A percentile compares a stretch with the other conserved stretches of the same genome.
Evolutionary conservation across 2,113 vertebrate species (phyloP).

Genomic region (Gobius niger): DNA sequence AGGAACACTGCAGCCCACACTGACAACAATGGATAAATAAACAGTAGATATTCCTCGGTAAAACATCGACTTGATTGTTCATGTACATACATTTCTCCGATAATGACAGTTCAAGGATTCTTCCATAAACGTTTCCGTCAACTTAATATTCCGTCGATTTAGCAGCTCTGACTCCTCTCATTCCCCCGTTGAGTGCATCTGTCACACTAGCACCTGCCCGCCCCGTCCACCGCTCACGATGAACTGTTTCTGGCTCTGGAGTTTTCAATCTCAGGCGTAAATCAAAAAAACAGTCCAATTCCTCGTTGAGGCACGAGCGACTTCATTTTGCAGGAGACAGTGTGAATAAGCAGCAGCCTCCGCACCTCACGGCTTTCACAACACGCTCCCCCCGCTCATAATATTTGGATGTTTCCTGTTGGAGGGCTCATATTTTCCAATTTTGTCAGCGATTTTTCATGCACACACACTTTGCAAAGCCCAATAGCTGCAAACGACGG

Average conservation of each 20-base stretch:
- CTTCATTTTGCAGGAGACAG: slow-evolving; percentile 30
- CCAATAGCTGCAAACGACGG: background rate
- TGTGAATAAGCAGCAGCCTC: slow-evolving; percentile 13
- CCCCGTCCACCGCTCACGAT: background rate
- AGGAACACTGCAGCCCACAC: too few species aligned
- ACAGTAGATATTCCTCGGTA: too few species aligned
- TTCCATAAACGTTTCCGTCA: background rate
- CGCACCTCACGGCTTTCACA: slow-evolving; percentile 9
- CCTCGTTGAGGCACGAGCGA: slow-evolving; percentile 14
- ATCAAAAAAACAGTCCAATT: slow-evolving; percentile 27
- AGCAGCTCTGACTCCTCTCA: slow-evolving; percentile 25
- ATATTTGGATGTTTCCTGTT: background rate
- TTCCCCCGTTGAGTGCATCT: slow-evolving; percentile 25
- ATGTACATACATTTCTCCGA: too few species aligned
- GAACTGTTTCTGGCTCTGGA: slow-evolving; percentile 6
- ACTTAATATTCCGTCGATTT: background rate
- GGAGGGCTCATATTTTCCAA: background rate
- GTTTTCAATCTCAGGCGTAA: slow-evolving; percentile 14
- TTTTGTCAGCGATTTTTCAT: background rate
- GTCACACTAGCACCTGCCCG: slow-evolving; percentile 25
- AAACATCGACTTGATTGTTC: too few species aligned
- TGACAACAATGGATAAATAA: too few species aligned
- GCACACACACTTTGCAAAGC: background rate
- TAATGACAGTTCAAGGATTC: background rate
- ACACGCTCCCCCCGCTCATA: slow-evolving; percentile 3